Evolutionary conservation across 2,888 invertebrate genomes (phyloP).

Genomic region (Diarsia dahlii): DNA sequence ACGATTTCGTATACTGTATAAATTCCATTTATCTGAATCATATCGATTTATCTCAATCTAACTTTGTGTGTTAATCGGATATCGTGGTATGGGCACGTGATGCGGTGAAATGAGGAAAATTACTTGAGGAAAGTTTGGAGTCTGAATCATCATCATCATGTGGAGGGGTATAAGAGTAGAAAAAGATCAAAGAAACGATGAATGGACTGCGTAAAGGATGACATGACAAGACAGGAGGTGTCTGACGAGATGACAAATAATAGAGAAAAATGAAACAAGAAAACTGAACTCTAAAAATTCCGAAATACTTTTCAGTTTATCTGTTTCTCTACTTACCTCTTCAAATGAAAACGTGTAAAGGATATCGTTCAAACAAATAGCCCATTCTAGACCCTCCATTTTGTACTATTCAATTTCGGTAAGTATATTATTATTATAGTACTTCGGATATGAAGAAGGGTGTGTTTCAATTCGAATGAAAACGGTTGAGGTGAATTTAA

Average conservation of each 20-base stretch:
- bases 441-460: constrained; percentile 51
- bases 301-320: neutral
- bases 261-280: too few relatives aligned
- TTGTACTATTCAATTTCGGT: constrained; percentile 58
- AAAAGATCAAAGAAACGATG: too few relatives aligned
- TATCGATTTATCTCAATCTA: too few relatives aligned
- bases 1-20: neutral
- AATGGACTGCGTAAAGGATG: too few relatives aligned
- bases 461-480: constrained; percentile 57
- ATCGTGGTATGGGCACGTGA: too few relatives aligned
- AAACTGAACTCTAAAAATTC: neutral
- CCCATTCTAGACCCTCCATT: constrained; percentile 51
- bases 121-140: too few relatives aligned
- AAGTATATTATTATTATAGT: constrained; percentile 60
- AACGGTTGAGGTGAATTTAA: constrained; percentile 58
- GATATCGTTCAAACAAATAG: constrained; percentile 46
- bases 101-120: too few relatives aligned
- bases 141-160: too few relatives aligned
- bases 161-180: too few relatives aligned
- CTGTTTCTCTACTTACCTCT: constrained; percentile 1
- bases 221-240: too few relatives aligned
- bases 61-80: too few relatives aligned
- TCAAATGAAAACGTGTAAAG: constrained; percentile 45
- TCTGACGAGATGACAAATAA: too few relatives aligned
- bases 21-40: neutral